phyloP scores from a whole-genome alignment of 2,797 vertebrate species.

The Loriculus beryllinus region DNA sequence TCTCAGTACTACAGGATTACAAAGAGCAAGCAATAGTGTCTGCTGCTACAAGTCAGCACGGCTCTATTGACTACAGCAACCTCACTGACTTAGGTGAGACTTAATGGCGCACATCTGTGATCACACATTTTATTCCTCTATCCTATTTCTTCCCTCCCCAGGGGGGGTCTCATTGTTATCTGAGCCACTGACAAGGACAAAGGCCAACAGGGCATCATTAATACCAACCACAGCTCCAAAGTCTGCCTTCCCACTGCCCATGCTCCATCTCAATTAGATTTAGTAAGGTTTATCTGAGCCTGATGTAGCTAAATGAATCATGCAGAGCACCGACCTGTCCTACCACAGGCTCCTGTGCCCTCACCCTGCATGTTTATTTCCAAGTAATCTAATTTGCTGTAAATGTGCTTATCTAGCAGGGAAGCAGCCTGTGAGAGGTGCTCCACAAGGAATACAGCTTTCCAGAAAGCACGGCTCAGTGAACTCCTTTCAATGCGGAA shows the following conservation, averaged over 20 bases:
- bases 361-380: not conserved
- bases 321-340: not conserved
- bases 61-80: not conserved
- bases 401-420: not conserved
- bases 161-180: not conserved
- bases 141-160: not conserved
- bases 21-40: not conserved
- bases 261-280: not conserved
- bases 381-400: conserved; percentile 12
- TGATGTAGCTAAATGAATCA: not conserved
- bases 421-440: not conserved
- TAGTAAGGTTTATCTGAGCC: not conserved
- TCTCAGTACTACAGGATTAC: not conserved
- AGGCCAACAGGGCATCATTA: not conserved
- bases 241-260: not conserved
- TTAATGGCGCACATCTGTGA: not conserved
- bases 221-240: not conserved
- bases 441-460: not conserved
- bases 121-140: not conserved
- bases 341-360: not conserved
- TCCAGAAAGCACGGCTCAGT: not conserved
- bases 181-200: not conserved
- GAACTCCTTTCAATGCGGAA: not conserved
- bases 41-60: not conserved
- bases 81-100: not conserved